phyloP scores from a whole-genome alignment of 2,888 invertebrate genomes.

The Dicranocentrus wangi region DNA sequence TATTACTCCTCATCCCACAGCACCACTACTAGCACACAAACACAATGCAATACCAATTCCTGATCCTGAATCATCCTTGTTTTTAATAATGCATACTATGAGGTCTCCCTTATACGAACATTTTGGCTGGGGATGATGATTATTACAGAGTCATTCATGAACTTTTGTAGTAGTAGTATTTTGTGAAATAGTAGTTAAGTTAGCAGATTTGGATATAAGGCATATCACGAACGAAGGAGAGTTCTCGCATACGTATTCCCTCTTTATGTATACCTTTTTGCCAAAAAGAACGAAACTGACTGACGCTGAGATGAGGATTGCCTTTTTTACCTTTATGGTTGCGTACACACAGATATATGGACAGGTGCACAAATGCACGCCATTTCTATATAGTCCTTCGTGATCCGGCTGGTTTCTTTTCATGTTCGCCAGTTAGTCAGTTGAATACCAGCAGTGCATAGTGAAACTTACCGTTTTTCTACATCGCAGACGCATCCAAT shows the following conservation, averaged over 20 bases:
- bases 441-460: slow-evolving; percentile 36
- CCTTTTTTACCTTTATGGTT: slow-evolving; percentile 39
- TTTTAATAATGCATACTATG: slow-evolving; percentile 22
- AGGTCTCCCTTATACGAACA: too few species aligned
- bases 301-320: not conserved
- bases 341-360: slow-evolving; percentile 9
- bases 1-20: too few species aligned
- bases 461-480: slow-evolving; percentile 41
- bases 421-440: slow-evolving; percentile 28
- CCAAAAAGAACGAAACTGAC: too few species aligned
- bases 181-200: slow-evolving; percentile 28
- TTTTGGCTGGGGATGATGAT: slow-evolving; percentile 23
- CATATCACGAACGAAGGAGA: not conserved
- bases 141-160: slow-evolving; percentile 24
- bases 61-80: slow-evolving; percentile 22
- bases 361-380: slow-evolving; percentile 9
- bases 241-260: not conserved
- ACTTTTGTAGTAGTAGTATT: slow-evolving; percentile 4
- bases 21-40: too few species aligned
- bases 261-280: not conserved
- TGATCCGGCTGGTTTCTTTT: slow-evolving; percentile 60
- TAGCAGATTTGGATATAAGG: slow-evolving; percentile 3
- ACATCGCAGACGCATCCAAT: too few species aligned
- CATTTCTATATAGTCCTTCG: slow-evolving; percentile 21
- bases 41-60: slow-evolving; percentile 2